A percentile compares a stretch with the other conserved stretches of the same genome.
These are phyloP conservation scores for Hesperia comma DNA, from an alignment of 2,888 invertebrate genomes.

Conservation along the genomic window DNA sequence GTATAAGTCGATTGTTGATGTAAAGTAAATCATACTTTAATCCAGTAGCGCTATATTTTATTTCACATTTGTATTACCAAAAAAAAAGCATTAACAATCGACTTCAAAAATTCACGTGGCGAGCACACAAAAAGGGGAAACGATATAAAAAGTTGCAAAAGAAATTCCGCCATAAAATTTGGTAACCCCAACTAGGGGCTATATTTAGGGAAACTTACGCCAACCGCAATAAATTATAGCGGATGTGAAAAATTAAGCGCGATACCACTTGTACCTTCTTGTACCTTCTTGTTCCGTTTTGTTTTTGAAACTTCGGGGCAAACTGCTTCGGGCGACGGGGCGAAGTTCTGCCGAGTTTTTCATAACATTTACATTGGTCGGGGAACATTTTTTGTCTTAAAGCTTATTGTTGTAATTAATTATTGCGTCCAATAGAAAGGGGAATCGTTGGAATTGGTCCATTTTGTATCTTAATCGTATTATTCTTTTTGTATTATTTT, in stretches of 20 bases:
- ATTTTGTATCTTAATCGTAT: too few relatives aligned
- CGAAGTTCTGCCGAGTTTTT: conserved; percentile 13
- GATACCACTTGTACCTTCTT: conserved; percentile 36
- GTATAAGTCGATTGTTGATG: too few relatives aligned
- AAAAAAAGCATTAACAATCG: too few relatives aligned
- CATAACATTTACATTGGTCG: conserved; percentile 14
- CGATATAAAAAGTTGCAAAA: too few relatives aligned
- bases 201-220: conserved; percentile 36
- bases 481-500: too few relatives aligned
- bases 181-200: conserved; percentile 24
- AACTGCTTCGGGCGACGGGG: conserved; percentile 25
- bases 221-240: conserved; percentile 38
- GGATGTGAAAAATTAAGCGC: conserved; percentile 38
- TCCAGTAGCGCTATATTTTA: too few relatives aligned
- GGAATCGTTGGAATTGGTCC: too few relatives aligned
- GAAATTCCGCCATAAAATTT: conserved; percentile 2
- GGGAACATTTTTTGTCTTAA: conserved; percentile 5
- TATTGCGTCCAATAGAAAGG: too few relatives aligned
- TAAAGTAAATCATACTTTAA: too few relatives aligned
- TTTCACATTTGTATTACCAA: too few relatives aligned
- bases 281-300: conserved; percentile 35
- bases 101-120: too few relatives aligned
- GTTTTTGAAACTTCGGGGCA: conserved; percentile 32
- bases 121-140: too few relatives aligned
- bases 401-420: neutral